These are phyloP conservation scores for Malurus melanocephalus DNA, from an alignment of 2,113 vertebrate genomes.

Conservation along the genomic window DNA sequence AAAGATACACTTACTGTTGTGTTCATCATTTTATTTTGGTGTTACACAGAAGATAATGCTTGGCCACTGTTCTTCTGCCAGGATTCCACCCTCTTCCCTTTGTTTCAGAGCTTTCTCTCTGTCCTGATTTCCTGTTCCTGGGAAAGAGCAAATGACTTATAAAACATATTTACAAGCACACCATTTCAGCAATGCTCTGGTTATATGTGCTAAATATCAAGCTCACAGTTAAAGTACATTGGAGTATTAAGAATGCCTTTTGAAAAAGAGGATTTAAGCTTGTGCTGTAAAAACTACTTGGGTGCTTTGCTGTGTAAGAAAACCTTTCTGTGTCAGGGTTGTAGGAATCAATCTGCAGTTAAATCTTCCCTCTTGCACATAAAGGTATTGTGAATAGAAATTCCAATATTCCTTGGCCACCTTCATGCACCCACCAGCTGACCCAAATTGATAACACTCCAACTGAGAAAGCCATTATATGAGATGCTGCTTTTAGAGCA, in stretches of 20 bases:
- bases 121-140: background rate
- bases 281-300: background rate
- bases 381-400: background rate
- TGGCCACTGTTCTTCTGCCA: background rate
- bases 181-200: background rate
- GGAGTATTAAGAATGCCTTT: background rate
- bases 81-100: background rate
- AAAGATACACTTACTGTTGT: background rate
- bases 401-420: background rate
- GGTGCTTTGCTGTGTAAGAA: background rate
- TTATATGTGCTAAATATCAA: background rate
- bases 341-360: background rate
- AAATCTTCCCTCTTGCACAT: background rate
- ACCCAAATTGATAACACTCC: background rate
- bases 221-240: background rate
- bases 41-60: background rate
- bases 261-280: background rate
- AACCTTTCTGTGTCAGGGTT: background rate
- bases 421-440: background rate
- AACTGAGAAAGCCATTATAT: background rate
- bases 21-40: background rate
- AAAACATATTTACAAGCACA: background rate
- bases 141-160: background rate
- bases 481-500: background rate
- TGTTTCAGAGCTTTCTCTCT: background rate